A percentile compares a stretch with the other conserved stretches of the same genome.
Conservation (phyloP, 30 jellyfish, hydroid and myxozoan species). For the Chrysaora quinquecirrha region DNA sequence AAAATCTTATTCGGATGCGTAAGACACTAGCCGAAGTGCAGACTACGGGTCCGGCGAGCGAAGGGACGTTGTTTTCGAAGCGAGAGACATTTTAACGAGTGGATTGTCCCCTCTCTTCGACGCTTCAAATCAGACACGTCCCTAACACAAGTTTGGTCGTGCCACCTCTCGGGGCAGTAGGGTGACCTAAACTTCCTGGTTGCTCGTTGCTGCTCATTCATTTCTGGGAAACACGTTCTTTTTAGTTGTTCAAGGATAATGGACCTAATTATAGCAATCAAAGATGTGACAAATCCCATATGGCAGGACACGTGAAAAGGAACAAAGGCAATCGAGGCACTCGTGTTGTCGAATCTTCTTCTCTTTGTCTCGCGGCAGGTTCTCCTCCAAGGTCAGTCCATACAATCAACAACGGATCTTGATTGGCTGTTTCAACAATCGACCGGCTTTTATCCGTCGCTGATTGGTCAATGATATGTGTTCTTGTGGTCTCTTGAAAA, state of each 20-base stretch:
- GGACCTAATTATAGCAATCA: too few species aligned
- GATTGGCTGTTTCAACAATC: slow-evolving; percentile 26
- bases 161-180: too few species aligned
- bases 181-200: too few species aligned
- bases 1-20: too few species aligned
- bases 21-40: too few species aligned
- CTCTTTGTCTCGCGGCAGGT: slow-evolving; percentile 66
- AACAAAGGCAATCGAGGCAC: slow-evolving; percentile 62
- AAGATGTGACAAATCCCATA: slow-evolving; percentile 47
- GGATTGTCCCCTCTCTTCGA: too few species aligned
- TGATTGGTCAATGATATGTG: slow-evolving; percentile 66
- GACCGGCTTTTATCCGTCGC: background rate
- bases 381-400: slow-evolving; percentile 65
- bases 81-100: too few species aligned
- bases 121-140: too few species aligned
- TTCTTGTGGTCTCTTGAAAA: slow-evolving; percentile 75
- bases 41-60: too few species aligned
- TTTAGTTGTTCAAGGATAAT: background rate
- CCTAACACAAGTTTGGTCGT: too few species aligned
- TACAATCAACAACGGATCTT: slow-evolving; percentile 14
- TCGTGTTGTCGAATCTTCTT: slow-evolving; percentile 42
- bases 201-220: too few species aligned
- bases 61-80: too few species aligned
- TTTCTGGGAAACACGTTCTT: background rate
- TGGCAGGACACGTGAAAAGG: slow-evolving; percentile 68